These are phyloP conservation scores for Apostichopus leukothele DNA, from an alignment of 53 echinoderm and acorn worm genomes.

Conservation along the genomic window DNA sequence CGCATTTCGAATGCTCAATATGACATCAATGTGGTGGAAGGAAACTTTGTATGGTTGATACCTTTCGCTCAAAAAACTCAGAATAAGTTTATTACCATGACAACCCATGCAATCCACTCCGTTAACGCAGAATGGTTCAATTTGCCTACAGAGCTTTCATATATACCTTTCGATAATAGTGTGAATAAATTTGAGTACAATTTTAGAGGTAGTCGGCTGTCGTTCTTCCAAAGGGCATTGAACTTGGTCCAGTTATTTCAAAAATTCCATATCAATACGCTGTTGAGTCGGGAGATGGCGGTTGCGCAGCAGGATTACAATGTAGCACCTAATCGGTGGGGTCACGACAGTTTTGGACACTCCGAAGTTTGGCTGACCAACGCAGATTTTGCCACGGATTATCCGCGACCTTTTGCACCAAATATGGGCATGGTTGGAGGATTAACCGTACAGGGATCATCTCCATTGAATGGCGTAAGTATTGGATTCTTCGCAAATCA, in stretches of 20 bases:
- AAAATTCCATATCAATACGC: slow-evolving; percentile 4
- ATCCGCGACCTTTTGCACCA: slow-evolving; percentile 25
- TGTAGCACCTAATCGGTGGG: not conserved
- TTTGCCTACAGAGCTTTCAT: slow-evolving; percentile 26
- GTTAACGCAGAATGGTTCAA: slow-evolving; percentile 11
- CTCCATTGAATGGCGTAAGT: slow-evolving; percentile 15
- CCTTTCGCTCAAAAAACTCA: not conserved
- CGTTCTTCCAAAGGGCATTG: not conserved
- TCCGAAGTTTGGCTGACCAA: slow-evolving; percentile 25
- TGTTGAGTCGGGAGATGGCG: not conserved
- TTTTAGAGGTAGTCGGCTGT: slow-evolving; percentile 3
- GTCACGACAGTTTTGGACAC: slow-evolving; percentile 18
- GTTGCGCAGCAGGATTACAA: not conserved
- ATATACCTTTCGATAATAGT: slow-evolving; percentile 29
- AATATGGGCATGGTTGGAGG: slow-evolving; percentile 25
- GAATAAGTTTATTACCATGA: not conserved
- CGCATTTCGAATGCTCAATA: slow-evolving; percentile 39
- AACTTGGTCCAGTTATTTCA: slow-evolving; percentile 1
- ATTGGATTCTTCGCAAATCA: not conserved
- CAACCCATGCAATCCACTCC: not conserved
- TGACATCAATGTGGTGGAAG: slow-evolving; percentile 19
- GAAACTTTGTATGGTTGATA: slow-evolving; percentile 22
- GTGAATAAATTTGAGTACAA: slow-evolving; percentile 21
- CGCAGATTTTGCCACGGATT: slow-evolving; percentile 22
- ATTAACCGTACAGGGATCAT: not conserved